phyloP scores from a whole-genome alignment of 2,888 invertebrate species.

The Clivina fossor region DNA sequence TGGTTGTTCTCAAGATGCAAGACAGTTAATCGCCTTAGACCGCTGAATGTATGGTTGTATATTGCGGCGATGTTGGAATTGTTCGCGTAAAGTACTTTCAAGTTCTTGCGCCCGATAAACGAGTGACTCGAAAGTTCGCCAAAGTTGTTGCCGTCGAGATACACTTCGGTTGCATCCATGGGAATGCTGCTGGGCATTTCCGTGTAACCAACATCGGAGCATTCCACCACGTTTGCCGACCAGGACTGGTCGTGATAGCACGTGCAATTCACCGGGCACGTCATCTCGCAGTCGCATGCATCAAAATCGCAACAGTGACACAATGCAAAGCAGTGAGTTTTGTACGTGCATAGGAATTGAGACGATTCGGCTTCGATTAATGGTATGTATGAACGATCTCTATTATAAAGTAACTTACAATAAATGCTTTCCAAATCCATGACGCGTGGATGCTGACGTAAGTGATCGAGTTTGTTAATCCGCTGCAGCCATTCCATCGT shows the following conservation, averaged over 20 bases:
- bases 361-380: slow-evolving; percentile 83
- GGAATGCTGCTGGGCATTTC: slow-evolving; percentile 86
- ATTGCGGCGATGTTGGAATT: slow-evolving; percentile 83
- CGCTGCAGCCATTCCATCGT: slow-evolving; percentile 94
- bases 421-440: slow-evolving; percentile 89
- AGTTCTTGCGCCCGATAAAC: slow-evolving; percentile 88
- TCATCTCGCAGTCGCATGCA: slow-evolving; percentile 97
- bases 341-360: slow-evolving; percentile 90
- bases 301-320: slow-evolving; percentile 97
- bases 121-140: slow-evolving; percentile 84
- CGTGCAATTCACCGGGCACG: slow-evolving; percentile 89
- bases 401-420: slow-evolving; percentile 83
- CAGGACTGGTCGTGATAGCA: slow-evolving; percentile 94
- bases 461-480: slow-evolving; percentile 80
- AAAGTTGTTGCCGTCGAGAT: slow-evolving; percentile 89
- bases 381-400: slow-evolving; percentile 82
- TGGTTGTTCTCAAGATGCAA: slow-evolving; percentile 87
- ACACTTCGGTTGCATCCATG: slow-evolving; percentile 94
- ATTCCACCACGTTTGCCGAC: slow-evolving; percentile 91
- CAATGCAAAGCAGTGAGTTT: slow-evolving; percentile 89
- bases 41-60: slow-evolving; percentile 89
- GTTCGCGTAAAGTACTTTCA: slow-evolving; percentile 84
- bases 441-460: slow-evolving; percentile 85
- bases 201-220: slow-evolving; percentile 77
- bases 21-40: slow-evolving; percentile 74